phyloP scores from a whole-genome alignment of 2,797 vertebrate genomes.

The Lagocephalus sceleratus region DNA sequence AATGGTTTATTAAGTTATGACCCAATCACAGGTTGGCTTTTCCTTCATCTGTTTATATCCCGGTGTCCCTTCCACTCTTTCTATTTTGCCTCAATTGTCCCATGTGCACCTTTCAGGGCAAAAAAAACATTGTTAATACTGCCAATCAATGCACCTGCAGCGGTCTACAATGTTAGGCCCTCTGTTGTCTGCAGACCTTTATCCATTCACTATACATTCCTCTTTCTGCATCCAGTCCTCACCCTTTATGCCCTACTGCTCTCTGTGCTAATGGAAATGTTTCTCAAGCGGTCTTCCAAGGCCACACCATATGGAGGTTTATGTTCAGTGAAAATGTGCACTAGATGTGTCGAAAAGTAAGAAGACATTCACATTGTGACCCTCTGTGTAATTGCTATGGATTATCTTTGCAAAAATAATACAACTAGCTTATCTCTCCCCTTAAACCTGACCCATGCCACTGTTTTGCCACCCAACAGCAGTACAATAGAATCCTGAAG shows the following conservation, averaged over 20 bases:
- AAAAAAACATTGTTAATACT: too few relatives aligned
- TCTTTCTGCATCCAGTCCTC: slow-evolving; percentile 5
- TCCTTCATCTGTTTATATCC: too few relatives aligned
- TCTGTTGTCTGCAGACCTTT: too few relatives aligned
- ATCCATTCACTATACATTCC: slow-evolving; percentile 4
- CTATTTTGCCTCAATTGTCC: slow-evolving; percentile 13
- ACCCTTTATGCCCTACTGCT: not conserved
- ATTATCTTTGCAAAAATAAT: not conserved
- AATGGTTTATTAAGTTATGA: too few relatives aligned
- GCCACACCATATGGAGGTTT: slow-evolving; percentile 23
- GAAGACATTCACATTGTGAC: not conserved
- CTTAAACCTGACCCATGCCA: not conserved
- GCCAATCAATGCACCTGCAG: too few relatives aligned
- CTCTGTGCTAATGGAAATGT: slow-evolving; percentile 37
- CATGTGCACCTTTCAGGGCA: not conserved
- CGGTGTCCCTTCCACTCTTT: too few relatives aligned
- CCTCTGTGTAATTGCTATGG: not conserved
- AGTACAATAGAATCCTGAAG: too few relatives aligned
- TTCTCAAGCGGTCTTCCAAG: slow-evolving; percentile 37
- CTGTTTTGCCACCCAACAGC: too few relatives aligned
- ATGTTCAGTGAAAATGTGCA: slow-evolving; percentile 10
- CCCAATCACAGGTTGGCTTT: too few relatives aligned
- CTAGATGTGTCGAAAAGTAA: not conserved
- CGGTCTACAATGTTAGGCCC: too few relatives aligned
- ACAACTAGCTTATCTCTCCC: not conserved